These are phyloP conservation scores for Geotrypetes seraphini DNA, from an alignment of 2,797 vertebrate species.

Conservation along the genomic window DNA sequence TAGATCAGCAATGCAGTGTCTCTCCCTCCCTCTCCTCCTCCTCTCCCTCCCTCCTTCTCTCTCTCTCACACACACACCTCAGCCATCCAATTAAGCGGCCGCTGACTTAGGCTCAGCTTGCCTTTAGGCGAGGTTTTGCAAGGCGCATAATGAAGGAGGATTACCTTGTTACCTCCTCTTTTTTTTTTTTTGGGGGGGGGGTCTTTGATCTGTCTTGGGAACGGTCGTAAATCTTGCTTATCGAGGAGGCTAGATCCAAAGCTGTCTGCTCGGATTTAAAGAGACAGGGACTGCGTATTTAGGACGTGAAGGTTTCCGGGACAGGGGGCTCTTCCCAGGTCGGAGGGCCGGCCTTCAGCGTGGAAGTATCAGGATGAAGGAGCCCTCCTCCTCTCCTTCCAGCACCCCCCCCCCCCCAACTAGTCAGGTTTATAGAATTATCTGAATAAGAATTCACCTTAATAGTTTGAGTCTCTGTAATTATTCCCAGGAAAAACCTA, in stretches of 20 bases:
- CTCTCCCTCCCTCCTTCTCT: conserved; percentile 2
- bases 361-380: no score
- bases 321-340: no score
- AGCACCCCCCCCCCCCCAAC: no score
- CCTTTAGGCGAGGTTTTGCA: not conserved
- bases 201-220: no score
- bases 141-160: not conserved
- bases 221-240: conserved; percentile 52
- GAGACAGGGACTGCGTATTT: conserved; percentile 61
- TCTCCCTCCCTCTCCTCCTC: conserved; percentile 30
- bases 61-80: conserved; percentile 24
- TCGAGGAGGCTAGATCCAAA: conserved; percentile 36
- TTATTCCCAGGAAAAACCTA: no score
- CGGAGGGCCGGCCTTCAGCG: no score
- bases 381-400: no score
- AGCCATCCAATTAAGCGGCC: conserved; percentile 43
- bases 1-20: conserved; percentile 65
- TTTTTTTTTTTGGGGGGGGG: conserved; percentile 47
- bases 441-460: no score
- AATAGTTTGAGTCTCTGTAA: no score
- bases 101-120: conserved; percentile 4
- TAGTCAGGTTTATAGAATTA: no score
- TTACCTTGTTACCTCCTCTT: not conserved
- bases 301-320: no score
- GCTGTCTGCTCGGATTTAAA: conserved; percentile 65